Evolutionary conservation across 2,113 vertebrate genomes (phyloP).

Genomic region (Austrofundulus limnaeus): DNA sequence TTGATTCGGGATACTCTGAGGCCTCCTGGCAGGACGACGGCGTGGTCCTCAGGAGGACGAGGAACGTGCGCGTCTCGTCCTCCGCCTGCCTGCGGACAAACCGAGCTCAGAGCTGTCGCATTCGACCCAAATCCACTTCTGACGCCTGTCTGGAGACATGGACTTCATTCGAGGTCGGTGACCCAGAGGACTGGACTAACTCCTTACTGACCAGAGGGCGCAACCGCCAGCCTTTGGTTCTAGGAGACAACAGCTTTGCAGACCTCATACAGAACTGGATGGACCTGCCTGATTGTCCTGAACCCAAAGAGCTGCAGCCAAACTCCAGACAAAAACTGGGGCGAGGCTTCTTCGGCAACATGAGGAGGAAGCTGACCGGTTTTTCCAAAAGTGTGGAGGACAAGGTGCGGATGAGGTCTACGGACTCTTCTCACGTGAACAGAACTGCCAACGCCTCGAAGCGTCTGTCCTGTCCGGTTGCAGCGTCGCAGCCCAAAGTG

Average conservation of each 20-base stretch:
- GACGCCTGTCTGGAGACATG: conserved; percentile 91
- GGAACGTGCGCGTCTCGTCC: conserved; percentile 81
- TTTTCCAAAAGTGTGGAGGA: conserved; percentile 80
- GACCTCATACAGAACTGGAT: conserved; percentile 97
- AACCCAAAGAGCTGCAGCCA: conserved; percentile 66
- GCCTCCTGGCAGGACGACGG: conserved; percentile 90
- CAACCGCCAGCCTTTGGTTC: conserved; percentile 90
- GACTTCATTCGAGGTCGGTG: conserved; percentile 82
- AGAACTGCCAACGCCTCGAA: conserved; percentile 79
- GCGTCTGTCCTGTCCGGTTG: conserved; percentile 89
- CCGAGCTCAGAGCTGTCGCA: conserved; percentile 67
- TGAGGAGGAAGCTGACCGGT: conserved; percentile 86
- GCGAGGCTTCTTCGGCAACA: conserved; percentile 88
- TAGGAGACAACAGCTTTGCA: conserved; percentile 95
- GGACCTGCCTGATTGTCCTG: conserved; percentile 88
- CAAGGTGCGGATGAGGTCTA: conserved; percentile 67
- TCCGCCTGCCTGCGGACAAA: conserved; percentile 69
- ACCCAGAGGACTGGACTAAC: conserved; percentile 89
- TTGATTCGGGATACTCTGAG: conserved; percentile 94
- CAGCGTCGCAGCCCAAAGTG: conserved; percentile 79
- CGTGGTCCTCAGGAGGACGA: conserved; percentile 71
- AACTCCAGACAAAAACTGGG: conserved; percentile 74
- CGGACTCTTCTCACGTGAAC: conserved; percentile 51
- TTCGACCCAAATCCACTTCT: conserved; percentile 87
- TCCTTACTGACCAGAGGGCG: conserved; percentile 89